Conservation (phyloP, 2,113 vertebrate genomes). For the Antechinus stuartii region DNA sequence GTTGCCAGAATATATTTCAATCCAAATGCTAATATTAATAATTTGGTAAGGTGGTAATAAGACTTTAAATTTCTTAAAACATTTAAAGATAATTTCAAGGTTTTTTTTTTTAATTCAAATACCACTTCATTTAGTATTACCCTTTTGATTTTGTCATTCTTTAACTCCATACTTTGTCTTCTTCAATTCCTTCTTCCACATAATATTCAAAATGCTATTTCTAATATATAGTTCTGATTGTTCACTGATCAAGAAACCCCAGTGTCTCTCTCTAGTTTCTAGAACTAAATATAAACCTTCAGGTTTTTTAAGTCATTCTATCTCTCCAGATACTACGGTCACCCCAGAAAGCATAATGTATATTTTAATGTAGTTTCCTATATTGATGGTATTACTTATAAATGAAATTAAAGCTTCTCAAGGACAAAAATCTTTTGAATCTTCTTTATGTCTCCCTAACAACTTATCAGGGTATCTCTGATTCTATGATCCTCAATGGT, state of each 20-base stretch:
- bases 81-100: background rate
- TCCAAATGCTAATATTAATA: slow-evolving; percentile 15
- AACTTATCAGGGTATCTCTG: background rate
- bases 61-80: background rate
- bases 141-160: background rate
- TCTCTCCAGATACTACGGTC: background rate
- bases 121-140: background rate
- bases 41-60: background rate
- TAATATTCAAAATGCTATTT: background rate
- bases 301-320: background rate
- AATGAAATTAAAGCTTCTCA: background rate
- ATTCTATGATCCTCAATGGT: background rate
- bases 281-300: background rate
- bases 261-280: background rate
- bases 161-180: background rate
- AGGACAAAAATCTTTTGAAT: background rate
- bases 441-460: background rate
- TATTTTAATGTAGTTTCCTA: background rate
- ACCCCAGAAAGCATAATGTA: background rate
- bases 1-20: background rate
- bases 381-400: background rate
- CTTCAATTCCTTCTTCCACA: background rate
- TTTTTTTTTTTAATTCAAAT: background rate
- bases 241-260: background rate
- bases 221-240: background rate